Percentiles rank a stretch among this genome's conserved stretches.
Evolutionary conservation across 2,888 invertebrate genomes (phyloP).

Genomic region (Idaea aversata): DNA sequence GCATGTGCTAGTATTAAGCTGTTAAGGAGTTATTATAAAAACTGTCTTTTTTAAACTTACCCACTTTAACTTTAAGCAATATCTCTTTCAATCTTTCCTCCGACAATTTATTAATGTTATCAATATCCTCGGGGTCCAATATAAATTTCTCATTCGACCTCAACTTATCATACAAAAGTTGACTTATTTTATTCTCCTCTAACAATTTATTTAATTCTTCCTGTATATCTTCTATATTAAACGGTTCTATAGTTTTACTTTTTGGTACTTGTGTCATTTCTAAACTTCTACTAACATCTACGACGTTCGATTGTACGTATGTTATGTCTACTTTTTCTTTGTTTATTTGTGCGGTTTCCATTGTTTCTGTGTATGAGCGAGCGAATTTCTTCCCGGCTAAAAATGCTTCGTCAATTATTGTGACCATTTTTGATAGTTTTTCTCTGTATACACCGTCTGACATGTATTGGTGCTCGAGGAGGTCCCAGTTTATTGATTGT

Average conservation of each 20-base stretch:
- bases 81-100: conserved; percentile 56
- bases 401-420: conserved; percentile 87
- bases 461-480: conserved; percentile 92
- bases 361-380: conserved; percentile 75
- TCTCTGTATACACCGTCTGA: conserved; percentile 89
- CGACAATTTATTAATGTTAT: conserved; percentile 66
- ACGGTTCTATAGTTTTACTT: conserved; percentile 30
- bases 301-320: conserved; percentile 35
- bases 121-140: conserved; percentile 71
- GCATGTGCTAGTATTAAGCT: too few species aligned
- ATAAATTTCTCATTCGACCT: conserved; percentile 67
- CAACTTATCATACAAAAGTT: conserved; percentile 64
- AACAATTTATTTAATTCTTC: conserved; percentile 54
- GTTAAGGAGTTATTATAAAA: neutral
- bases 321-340: conserved; percentile 52
- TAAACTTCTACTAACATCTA: conserved; percentile 45
- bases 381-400: conserved; percentile 88
- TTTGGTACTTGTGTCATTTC: conserved; percentile 44
- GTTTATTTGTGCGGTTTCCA: conserved; percentile 30
- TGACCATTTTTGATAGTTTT: conserved; percentile 92
- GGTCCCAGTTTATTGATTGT: conserved; percentile 95
- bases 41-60: conserved; percentile 41
- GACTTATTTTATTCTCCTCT: conserved; percentile 64
- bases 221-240: conserved; percentile 43
- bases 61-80: conserved; percentile 59